Conservation (phyloP, 1,140 invertebrate species). For the Hormaphis cornu region DNA sequence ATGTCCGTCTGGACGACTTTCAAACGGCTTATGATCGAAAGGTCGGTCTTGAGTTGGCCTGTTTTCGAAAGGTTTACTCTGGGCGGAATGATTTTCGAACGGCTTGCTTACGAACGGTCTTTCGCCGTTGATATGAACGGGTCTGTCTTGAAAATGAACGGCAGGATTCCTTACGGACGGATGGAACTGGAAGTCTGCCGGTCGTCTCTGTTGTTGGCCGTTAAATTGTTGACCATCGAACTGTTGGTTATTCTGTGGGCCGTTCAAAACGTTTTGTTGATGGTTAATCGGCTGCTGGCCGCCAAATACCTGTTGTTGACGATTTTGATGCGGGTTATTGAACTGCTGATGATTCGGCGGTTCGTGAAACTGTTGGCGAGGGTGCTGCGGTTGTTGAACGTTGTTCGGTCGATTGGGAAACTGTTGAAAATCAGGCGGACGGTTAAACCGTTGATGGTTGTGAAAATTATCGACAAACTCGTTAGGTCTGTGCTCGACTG, state of each 20-base stretch:
- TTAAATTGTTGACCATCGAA: constrained; percentile 24
- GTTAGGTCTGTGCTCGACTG: neutral
- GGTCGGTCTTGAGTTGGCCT: neutral
- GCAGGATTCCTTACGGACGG: constrained; percentile 28
- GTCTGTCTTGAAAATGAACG: constrained; percentile 15
- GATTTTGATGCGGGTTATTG: constrained; percentile 42
- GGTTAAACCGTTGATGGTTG: constrained; percentile 23
- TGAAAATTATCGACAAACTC: neutral
- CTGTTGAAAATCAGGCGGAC: neutral
- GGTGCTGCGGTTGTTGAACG: constrained; percentile 41
- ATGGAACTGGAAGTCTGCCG: constrained; percentile 36
- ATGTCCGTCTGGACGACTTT: neutral
- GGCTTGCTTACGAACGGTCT: neutral
- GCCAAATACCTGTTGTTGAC: constrained; percentile 35
- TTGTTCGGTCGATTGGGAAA: neutral
- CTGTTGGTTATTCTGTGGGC: constrained; percentile 32
- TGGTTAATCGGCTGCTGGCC: constrained; percentile 41
- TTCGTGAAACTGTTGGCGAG: constrained; percentile 40
- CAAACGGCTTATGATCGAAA: neutral
- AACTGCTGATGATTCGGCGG: constrained; percentile 42
- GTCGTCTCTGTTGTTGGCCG: constrained; percentile 40
- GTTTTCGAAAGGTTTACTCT: neutral
- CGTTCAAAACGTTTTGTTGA: constrained; percentile 37
- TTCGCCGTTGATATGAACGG: neutral
- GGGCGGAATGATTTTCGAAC: neutral